Evolutionary conservation across 1,140 invertebrate species (phyloP).

Genomic region (Papilio polyxenes): DNA sequence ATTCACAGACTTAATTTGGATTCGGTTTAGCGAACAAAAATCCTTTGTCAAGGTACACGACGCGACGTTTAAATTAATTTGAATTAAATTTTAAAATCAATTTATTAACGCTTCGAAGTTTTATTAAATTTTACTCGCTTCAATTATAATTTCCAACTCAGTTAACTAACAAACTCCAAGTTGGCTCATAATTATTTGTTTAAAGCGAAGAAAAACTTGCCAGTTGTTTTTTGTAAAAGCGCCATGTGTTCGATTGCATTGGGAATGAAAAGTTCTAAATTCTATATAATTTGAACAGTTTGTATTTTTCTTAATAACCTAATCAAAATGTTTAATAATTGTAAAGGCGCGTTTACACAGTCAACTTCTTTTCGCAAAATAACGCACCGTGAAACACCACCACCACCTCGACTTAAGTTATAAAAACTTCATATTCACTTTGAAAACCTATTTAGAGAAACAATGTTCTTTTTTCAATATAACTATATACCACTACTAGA

Average conservation of each 20-base stretch:
- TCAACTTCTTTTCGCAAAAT: too few relatives aligned
- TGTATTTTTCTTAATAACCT: neutral
- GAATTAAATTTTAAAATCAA: slow-evolving; percentile 33
- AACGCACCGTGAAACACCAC: too few relatives aligned
- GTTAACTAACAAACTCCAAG: slow-evolving; percentile 27
- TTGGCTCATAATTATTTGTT: slow-evolving; percentile 9
- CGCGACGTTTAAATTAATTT: slow-evolving; percentile 31
- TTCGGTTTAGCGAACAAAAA: slow-evolving; percentile 27
- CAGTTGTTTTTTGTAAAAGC: neutral
- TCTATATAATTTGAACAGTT: neutral
- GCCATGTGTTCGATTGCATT: slow-evolving; percentile 2
- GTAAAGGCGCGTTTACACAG: too few relatives aligned
- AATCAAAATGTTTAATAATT: neutral
- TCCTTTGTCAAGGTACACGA: slow-evolving; percentile 37
- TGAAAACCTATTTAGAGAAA: too few relatives aligned
- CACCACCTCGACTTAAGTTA: too few relatives aligned
- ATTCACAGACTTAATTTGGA: slow-evolving; percentile 18
- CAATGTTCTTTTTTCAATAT: too few relatives aligned
- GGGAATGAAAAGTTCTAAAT: neutral
- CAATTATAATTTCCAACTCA: slow-evolving; percentile 35
- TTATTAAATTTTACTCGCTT: slow-evolving; percentile 39
- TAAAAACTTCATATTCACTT: too few relatives aligned
- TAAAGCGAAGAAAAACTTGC: slow-evolving; percentile 2
- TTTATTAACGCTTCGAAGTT: slow-evolving; percentile 38
- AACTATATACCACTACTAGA: too few relatives aligned